Conservation (phyloP, 37 sponge, comb jelly and placozoan species). For the Lycopodina hypogea region DNA sequence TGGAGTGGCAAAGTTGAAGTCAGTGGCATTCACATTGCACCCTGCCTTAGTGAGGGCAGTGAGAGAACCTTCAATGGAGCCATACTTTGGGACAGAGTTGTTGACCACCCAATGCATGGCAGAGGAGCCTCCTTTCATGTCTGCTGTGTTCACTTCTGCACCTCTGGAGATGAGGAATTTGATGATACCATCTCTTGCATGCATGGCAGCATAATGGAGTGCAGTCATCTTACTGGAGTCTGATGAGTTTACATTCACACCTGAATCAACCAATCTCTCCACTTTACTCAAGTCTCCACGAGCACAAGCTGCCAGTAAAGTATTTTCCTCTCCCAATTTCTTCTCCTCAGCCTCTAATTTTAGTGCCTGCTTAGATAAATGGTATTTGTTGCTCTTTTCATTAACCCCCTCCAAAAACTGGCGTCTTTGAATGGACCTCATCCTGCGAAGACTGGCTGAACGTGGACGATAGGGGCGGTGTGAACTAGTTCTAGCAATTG, state of each 20-base stretch:
- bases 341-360: slow-evolving; percentile 17
- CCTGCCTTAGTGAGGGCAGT: slow-evolving; percentile 50
- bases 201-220: slow-evolving; percentile 69
- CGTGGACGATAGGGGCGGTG: slow-evolving; percentile 6
- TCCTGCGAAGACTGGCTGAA: slow-evolving; percentile 30
- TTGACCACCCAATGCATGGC: slow-evolving; percentile 70
- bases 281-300: slow-evolving; percentile 53
- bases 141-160: slow-evolving; percentile 38
- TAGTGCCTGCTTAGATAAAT: background rate
- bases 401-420: background rate
- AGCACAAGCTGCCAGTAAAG: slow-evolving; percentile 31
- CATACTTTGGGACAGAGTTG: slow-evolving; percentile 34
- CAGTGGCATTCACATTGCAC: slow-evolving; percentile 41
- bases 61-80: slow-evolving; percentile 22
- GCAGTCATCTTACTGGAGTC: slow-evolving; percentile 56
- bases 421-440: slow-evolving; percentile 14
- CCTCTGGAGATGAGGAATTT: slow-evolving; percentile 40
- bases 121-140: slow-evolving; percentile 63
- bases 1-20: slow-evolving; percentile 66
- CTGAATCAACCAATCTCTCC: slow-evolving; percentile 17
- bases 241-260: slow-evolving; percentile 40
- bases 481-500: background rate
- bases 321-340: slow-evolving; percentile 15
- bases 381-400: background rate
- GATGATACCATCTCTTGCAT: slow-evolving; percentile 48